Evolutionary conservation across 2,113 vertebrate genomes (phyloP), one percentile per base, ranked within the genome.

Genomic region (Onychorhynchus coronatus): DNA sequence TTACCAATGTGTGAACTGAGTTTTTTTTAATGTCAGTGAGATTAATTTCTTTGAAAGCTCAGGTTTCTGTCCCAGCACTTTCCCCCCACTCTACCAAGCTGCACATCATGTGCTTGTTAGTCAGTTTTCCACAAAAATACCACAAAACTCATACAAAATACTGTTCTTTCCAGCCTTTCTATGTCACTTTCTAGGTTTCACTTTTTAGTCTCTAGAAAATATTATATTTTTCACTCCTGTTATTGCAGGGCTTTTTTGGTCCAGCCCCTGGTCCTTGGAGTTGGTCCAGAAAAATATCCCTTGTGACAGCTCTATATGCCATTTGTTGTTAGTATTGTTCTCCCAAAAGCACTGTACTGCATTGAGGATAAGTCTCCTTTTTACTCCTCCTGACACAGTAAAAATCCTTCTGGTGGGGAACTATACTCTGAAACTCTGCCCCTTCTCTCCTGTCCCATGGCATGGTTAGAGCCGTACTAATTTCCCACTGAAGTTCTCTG

Each of bases 21-120:
- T 65, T 68, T 94, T n/a, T 49, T 85, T 83, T 84, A 58, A 77
- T 65, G 62, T 59, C 89, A 91, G 70, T 16, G 44, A 79, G 75
- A 74, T 84, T 84, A 37, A 78, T 94, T 89, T 88, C 88, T 92
- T 73, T 56, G 75, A 79, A 93, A 91, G 77, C 63, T 93, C 61
- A 61, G 37, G 56, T 89, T 94, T 94, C 86, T 91, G 21, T 71
- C 95, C 73, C 71, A 82, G 65, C 50, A 12, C 13, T 53, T 87
- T 52, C 41, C 9, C 79, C 81, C 61, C 22, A 39, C 46, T 61
- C 82, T 53, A 93, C 90, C 75, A 83, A 95, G 52, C 68, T 93
- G 66, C 77, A 89, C 65, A 66, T 84, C 70, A 72, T 85, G 95
- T 91, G 92, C 71, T 92, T 58, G 50, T 84, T 92, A 90, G 94